Conservation (phyloP, 2,888 invertebrate genomes). For the Adelognathus sp. region DNA sequence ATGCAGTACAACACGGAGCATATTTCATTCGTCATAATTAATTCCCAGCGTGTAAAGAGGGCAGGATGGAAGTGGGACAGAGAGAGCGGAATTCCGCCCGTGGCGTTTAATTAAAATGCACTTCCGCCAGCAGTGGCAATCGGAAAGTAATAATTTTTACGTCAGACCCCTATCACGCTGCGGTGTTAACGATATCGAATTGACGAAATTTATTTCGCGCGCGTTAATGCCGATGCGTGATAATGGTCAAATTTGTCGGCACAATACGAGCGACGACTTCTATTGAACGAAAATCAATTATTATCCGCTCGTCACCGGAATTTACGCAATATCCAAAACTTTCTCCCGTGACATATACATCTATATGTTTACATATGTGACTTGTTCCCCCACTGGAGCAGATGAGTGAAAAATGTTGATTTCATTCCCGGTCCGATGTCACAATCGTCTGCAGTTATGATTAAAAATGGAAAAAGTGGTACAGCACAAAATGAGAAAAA, state of each 20-base stretch:
- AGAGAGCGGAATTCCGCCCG: slow-evolving; percentile 37
- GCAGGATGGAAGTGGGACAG: background rate
- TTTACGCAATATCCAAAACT: background rate
- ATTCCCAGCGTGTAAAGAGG: slow-evolving; percentile 33
- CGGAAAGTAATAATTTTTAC: slow-evolving; percentile 65
- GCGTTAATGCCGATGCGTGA: background rate
- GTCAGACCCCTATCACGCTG: background rate
- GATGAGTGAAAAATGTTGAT: background rate
- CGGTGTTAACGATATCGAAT: background rate
- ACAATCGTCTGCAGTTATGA: no score
- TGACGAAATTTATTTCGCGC: slow-evolving; percentile 11
- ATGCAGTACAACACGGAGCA: slow-evolving; percentile 59
- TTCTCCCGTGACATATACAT: no score
- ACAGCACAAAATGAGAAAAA: no score
- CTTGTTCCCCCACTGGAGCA: background rate
- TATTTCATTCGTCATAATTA: slow-evolving; percentile 68
- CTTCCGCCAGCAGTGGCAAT: slow-evolving; percentile 55
- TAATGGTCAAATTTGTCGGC: background rate
- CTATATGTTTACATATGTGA: background rate
- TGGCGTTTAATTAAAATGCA: slow-evolving; percentile 68
- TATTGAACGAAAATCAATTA: background rate
- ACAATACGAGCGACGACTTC: background rate
- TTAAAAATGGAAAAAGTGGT: background rate
- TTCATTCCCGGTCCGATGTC: no score
- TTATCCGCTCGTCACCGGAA: background rate